Percentiles rank a stretch among this genome's conserved stretches.
These are phyloP conservation scores for Spatula clypeata DNA, from an alignment of 2,797 vertebrate genomes.

Conservation along the genomic window DNA sequence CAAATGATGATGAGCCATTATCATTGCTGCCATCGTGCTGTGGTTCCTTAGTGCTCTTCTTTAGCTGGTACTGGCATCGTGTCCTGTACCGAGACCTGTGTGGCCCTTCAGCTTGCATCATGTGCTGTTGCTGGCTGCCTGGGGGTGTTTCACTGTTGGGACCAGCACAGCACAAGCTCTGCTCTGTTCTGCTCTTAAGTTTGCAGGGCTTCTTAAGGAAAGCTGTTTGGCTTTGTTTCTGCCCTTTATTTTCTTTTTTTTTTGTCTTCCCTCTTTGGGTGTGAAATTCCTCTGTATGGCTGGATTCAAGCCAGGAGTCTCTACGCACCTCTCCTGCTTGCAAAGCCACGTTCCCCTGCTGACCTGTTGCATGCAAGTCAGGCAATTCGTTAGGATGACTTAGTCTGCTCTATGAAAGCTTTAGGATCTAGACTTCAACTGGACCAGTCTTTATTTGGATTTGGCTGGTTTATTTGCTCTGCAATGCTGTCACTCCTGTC, in stretches of 20 bases:
- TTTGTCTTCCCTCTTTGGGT: background rate
- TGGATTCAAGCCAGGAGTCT: background rate
- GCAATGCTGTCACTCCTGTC: background rate
- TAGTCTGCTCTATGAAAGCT: background rate
- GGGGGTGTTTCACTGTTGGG: background rate
- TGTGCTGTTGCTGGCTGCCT: background rate
- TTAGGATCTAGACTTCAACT: background rate
- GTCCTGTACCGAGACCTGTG: accelerated
- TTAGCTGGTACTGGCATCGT: background rate
- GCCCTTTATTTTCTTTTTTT: background rate
- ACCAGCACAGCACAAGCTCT: background rate
- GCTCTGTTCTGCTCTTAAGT: background rate
- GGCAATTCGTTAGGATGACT: background rate
- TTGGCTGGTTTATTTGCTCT: background rate
- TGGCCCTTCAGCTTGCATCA: background rate
- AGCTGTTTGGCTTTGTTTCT: background rate
- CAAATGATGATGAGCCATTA: background rate
- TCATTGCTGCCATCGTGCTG: background rate
- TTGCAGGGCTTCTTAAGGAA: background rate
- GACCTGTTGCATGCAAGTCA: background rate
- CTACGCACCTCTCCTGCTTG: background rate
- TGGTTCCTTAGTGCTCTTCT: background rate
- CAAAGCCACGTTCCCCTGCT: background rate
- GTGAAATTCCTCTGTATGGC: background rate
- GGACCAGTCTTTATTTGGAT: background rate